These are phyloP conservation scores for Eudorcas thomsonii DNA, from an alignment of 2,113 vertebrate species.

Conservation along the genomic window DNA sequence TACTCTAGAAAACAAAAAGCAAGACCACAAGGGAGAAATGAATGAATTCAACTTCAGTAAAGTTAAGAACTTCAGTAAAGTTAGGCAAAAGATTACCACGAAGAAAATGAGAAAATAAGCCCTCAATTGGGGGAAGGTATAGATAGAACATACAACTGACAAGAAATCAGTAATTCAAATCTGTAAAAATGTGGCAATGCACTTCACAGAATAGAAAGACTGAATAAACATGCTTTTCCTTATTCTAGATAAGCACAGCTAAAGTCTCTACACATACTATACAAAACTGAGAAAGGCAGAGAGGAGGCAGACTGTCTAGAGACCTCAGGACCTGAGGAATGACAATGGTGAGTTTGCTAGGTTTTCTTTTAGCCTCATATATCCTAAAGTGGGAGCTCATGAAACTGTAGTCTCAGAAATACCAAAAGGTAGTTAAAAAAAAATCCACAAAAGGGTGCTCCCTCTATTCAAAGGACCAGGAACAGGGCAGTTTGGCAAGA, in stretches of 20 bases:
- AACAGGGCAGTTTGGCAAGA: not conserved
- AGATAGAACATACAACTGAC: not conserved
- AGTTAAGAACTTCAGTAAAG: not conserved
- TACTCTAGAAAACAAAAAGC: not conserved
- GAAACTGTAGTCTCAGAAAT: not conserved
- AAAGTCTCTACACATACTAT: not conserved
- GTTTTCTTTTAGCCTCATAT: not conserved
- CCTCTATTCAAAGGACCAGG: not conserved
- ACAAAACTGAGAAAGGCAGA: not conserved
- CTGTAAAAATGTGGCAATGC: not conserved
- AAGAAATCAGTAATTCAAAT: not conserved
- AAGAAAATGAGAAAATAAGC: constrained; percentile 13
- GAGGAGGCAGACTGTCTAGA: not conserved
- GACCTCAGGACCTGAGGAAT: not conserved
- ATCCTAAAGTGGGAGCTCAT: not conserved
- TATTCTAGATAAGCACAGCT: not conserved
- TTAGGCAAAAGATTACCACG: not conserved
- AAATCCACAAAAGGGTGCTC: not conserved
- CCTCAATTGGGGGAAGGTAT: not conserved
- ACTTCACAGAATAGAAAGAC: not conserved
- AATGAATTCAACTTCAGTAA: not conserved
- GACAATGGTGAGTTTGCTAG: not conserved
- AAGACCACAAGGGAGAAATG: not conserved
- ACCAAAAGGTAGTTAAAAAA: not conserved
- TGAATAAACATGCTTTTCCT: not conserved